Base-by-base conservation (phyloP, 2,113 vertebrate genomes). In the Ariopsis seemanni region DNA sequence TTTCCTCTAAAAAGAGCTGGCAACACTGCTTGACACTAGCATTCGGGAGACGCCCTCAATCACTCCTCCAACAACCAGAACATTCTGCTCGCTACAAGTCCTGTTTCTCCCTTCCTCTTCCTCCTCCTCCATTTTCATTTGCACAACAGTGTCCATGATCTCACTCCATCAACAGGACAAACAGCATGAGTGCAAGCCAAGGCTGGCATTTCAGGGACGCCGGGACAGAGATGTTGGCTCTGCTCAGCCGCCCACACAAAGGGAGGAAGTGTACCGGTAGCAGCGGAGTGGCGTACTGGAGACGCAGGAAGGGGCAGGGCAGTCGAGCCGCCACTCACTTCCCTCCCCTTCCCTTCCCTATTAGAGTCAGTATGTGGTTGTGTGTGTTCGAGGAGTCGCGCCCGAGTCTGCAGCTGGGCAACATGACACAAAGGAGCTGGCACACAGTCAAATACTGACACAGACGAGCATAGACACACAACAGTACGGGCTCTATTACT, bases 231-330 rank as follows among this genome's bases (percentile, higher is more conserved):
- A 5, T 89, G 85, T 92, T 95, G 94, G 93, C 93, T 92, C 55
- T 78, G 86, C 88, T 83, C 83, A 87, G 63, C 62, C 79, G 90
- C 84, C 82, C 34, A 91, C 94, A 96, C 94, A 95, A 95, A 95
- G 93, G 91, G 90, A 95, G 95, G 95, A 96, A 94, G 93, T 89
- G 48, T 84, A 74, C 89, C 87, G 71, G 82, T 65, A 80, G 81
- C 53, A 25, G 67, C 22, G 20, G n/a, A 81, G 50, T 55, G n/a
- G 69, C 7, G 65, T 67, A n/a, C 18, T 18, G 65, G 22, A 85
- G 91, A 92, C 91, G 91, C 93, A 95, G 95, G 95, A 96, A 95
- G 92, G 89, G 94, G 94, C 90, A 65, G 91, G 90, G 92, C 91
- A 50, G 90, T 48, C 88, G 90, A 91, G 92, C 91, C 78, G 78